Percentiles rank a stretch among this genome's conserved stretches.
Evolutionary conservation across 2,888 invertebrate genomes (phyloP).

Genomic region (Drosophila bunnanda): DNA sequence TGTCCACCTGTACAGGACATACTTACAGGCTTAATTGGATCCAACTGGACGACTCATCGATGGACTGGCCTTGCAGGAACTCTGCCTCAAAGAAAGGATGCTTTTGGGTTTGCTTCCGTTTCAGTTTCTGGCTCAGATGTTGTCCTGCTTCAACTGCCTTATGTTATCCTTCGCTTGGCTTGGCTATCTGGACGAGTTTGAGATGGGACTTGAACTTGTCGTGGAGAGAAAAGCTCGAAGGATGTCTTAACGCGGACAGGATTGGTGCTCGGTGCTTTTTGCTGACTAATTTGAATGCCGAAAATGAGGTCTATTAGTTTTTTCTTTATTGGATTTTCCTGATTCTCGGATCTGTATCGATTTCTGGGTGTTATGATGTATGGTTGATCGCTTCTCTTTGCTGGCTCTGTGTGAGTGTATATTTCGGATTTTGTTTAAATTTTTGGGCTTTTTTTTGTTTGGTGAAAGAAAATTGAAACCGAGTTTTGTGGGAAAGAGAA

Average conservation of each 20-base stretch:
- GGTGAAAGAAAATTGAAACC: conserved; percentile 60
- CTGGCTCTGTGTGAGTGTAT: conserved; percentile 52
- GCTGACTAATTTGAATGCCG: neutral
- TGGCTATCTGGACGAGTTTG: neutral
- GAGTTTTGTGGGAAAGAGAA: conserved; percentile 50
- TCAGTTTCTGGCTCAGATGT: neutral
- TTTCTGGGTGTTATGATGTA: neutral
- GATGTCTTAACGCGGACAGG: neutral
- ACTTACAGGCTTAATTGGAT: conserved; percentile 21
- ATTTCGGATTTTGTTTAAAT: conserved; percentile 50
- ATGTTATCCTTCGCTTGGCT: neutral
- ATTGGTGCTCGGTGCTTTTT: neutral
- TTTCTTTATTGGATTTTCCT: neutral
- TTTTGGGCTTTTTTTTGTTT: conserved; percentile 46
- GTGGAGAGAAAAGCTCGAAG: neutral
- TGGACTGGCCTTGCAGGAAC: neutral
- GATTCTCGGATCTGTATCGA: neutral
- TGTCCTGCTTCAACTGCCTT: neutral
- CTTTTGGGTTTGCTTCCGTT: neutral
- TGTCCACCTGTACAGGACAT: conserved; percentile 6
- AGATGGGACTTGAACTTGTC: neutral
- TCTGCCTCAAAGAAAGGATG: neutral
- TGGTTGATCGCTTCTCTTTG: conserved; percentile 8
- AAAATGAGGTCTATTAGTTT: neutral
- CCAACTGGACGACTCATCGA: neutral